phyloP scores from a whole-genome alignment of 2,113 vertebrate genomes.

The Oenanthe melanoleuca region DNA sequence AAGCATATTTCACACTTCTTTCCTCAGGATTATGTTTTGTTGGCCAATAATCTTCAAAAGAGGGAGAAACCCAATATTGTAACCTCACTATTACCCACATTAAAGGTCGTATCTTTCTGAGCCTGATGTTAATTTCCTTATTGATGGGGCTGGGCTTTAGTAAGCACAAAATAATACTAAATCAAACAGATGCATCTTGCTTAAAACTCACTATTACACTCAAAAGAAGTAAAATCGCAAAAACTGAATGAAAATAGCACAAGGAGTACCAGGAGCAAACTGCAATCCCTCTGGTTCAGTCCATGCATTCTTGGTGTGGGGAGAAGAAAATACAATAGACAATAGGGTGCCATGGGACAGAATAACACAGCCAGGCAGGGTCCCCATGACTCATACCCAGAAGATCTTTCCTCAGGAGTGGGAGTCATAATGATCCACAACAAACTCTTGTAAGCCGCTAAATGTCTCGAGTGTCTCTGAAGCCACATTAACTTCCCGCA shows the following conservation, averaged over 20 bases:
- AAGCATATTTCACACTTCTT: not conserved
- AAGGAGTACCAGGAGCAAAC: not conserved
- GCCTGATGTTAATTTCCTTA: not conserved
- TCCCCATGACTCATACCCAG: constrained; percentile 63
- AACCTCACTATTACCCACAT: accelerated
- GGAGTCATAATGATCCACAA: constrained; percentile 60
- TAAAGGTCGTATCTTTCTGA: not conserved
- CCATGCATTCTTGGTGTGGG: not conserved
- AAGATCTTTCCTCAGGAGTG: constrained; percentile 64
- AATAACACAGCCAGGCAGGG: constrained; percentile 43
- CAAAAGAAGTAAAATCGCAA: not conserved
- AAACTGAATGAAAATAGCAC: not conserved
- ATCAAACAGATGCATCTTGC: not conserved
- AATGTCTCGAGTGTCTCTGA: constrained; percentile 40
- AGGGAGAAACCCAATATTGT: not conserved
- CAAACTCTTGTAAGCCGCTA: constrained; percentile 46
- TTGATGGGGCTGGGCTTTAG: not conserved
- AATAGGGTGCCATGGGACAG: constrained; percentile 50
- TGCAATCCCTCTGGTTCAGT: not conserved
- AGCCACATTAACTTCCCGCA: not conserved
- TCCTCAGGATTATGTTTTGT: not conserved
- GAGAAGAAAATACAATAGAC: constrained; percentile 55
- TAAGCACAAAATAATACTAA: not conserved
- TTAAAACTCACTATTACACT: not conserved
- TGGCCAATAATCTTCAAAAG: not conserved